Evolutionary conservation across 2,888 invertebrate genomes (phyloP).

Genomic region (Lordiphosa andalusiaca): DNA sequence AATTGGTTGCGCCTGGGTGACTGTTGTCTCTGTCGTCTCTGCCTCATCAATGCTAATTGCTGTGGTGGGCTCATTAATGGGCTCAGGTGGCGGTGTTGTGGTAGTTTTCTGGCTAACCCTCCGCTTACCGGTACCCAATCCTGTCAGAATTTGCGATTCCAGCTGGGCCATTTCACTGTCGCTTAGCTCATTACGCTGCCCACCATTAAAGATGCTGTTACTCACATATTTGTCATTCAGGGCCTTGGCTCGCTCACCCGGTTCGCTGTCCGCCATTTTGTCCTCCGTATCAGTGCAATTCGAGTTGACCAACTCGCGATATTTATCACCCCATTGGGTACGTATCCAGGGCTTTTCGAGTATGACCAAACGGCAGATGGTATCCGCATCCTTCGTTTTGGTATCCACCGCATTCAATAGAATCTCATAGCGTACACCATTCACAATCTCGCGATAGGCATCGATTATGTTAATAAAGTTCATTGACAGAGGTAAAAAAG

Average conservation of each 20-base stretch:
- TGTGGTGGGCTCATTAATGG: conserved; percentile 51
- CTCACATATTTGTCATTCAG: conserved; percentile 76
- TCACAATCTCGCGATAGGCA: conserved; percentile 78
- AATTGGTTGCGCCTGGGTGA: conserved; percentile 16
- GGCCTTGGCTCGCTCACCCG: conserved; percentile 47
- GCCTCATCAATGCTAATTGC: conserved; percentile 61
- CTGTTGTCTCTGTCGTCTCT: conserved; percentile 27
- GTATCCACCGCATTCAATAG: conserved; percentile 75
- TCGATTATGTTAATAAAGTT: conserved; percentile 78
- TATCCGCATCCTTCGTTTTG: conserved; percentile 70
- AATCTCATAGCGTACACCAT: conserved; percentile 79
- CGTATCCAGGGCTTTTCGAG: conserved; percentile 85
- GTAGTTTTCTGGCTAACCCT: conserved; percentile 23
- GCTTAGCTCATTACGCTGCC: conserved; percentile 75
- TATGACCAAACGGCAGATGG: conserved; percentile 83
- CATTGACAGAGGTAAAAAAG: conserved; percentile 77
- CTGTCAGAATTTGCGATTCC: conserved; percentile 76
- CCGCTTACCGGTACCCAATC: conserved; percentile 35
- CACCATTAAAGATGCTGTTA: conserved; percentile 77
- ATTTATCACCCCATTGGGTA: conserved; percentile 82
- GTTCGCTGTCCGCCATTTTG: conserved; percentile 40
- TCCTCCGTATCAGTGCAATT: conserved; percentile 83
- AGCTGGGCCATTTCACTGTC: conserved; percentile 74
- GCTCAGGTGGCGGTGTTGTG: conserved; percentile 20
- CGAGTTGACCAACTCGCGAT: conserved; percentile 83